phyloP scores from a whole-genome alignment of 2,113 vertebrate genomes.

The Mugil cephalus region DNA sequence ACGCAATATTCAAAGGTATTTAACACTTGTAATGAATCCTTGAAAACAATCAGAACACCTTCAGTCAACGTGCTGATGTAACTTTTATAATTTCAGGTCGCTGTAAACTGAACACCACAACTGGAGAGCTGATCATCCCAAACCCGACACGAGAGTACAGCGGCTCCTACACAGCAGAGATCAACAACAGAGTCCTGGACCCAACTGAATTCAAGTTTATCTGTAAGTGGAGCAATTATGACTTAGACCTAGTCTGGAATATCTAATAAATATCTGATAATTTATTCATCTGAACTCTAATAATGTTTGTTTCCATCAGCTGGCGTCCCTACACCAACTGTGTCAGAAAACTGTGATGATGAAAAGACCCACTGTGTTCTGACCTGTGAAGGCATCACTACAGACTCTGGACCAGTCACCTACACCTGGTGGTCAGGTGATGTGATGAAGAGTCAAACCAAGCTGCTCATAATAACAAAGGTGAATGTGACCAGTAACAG shows the following conservation, averaged over 20 bases:
- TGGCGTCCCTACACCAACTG: background rate
- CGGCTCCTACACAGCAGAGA: background rate
- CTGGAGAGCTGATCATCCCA: conserved; percentile 12
- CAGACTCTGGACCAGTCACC: no score
- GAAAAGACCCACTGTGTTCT: background rate
- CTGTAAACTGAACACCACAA: background rate
- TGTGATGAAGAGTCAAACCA: no score
- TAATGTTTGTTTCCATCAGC: background rate
- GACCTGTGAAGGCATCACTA: background rate
- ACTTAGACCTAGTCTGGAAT: background rate
- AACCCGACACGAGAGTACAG: background rate
- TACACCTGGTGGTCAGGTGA: no score
- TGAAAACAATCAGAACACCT: no score
- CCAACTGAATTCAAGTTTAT: background rate
- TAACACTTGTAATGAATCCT: no score
- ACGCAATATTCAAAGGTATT: no score
- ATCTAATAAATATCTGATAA: no score
- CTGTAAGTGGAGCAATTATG: background rate
- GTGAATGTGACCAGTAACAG: no score
- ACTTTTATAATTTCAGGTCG: background rate
- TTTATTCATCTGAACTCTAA: background rate
- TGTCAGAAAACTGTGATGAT: background rate
- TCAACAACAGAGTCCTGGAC: background rate
- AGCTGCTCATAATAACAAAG: no score
- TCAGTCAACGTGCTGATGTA: no score